Conservation (phyloP, 2,888 invertebrate genomes). For the Drosophila sordidula region DNA sequence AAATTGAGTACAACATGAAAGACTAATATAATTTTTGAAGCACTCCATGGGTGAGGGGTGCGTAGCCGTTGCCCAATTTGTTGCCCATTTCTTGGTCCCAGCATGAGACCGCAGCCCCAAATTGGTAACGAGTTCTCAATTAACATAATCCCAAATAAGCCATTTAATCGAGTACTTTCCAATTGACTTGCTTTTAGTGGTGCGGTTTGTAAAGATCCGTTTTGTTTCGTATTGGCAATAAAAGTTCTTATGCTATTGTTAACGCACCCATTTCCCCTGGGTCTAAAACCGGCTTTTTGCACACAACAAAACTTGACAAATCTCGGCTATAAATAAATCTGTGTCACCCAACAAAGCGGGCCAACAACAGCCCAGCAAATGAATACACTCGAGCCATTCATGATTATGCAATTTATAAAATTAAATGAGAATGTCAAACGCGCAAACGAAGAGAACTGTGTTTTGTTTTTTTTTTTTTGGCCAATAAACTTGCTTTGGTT, state of each 20-base stretch:
- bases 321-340: slow-evolving; percentile 70
- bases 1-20: slow-evolving; percentile 60
- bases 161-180: slow-evolving; percentile 35
- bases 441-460: slow-evolving; percentile 49
- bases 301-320: slow-evolving; percentile 44
- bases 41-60: slow-evolving; percentile 32
- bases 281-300: slow-evolving; percentile 51
- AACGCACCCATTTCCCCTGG: slow-evolving; percentile 59
- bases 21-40: slow-evolving; percentile 48
- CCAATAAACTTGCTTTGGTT: slow-evolving; percentile 45
- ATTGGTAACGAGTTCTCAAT: slow-evolving; percentile 35
- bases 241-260: slow-evolving; percentile 26
- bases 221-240: slow-evolving; percentile 22
- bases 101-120: slow-evolving; percentile 26
- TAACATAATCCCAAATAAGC: slow-evolving; percentile 22
- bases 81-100: slow-evolving; percentile 32
- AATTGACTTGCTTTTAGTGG: slow-evolving; percentile 1
- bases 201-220: slow-evolving; percentile 1
- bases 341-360: slow-evolving; percentile 58
- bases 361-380: slow-evolving; percentile 36
- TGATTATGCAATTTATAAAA: slow-evolving; percentile 73
- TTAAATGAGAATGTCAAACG: slow-evolving; percentile 74
- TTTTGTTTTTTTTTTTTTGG: slow-evolving; percentile 3
- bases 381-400: slow-evolving; percentile 58
- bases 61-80: slow-evolving; percentile 35